phyloP scores from a whole-genome alignment of 1,140 invertebrate genomes.

The Metaphire vulgaris region DNA sequence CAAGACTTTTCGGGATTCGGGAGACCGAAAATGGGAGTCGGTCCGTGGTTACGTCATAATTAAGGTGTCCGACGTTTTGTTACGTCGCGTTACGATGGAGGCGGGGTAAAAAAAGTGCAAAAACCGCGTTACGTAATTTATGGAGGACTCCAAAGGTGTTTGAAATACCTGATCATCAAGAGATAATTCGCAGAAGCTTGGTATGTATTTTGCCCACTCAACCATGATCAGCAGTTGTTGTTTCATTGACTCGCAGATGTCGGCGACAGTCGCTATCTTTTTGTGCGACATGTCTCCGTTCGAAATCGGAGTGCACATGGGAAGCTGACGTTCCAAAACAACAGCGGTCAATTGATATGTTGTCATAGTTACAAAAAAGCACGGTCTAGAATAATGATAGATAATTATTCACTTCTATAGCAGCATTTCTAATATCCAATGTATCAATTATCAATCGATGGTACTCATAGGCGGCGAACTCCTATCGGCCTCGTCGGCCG shows the following conservation, averaged over 20 bases:
- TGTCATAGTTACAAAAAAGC: background rate
- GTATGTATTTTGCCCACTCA: constrained; percentile 98
- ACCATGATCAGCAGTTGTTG: constrained; percentile 91
- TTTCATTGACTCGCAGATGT: constrained; percentile 96
- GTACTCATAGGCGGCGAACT: too few species aligned
- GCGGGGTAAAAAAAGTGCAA: too few species aligned
- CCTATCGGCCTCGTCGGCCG: too few species aligned
- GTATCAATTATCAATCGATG: background rate
- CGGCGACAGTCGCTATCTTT: constrained; percentile 76
- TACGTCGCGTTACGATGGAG: too few species aligned
- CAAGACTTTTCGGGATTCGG: too few species aligned
- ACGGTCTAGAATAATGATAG: background rate
- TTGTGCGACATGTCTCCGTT: constrained; percentile 37
- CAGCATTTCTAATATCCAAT: background rate
- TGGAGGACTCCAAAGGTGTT: too few species aligned
- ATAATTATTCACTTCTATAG: too few species aligned
- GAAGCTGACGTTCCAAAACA: background rate
- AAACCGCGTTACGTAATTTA: too few species aligned
- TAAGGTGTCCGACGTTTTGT: too few species aligned
- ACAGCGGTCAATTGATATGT: background rate
- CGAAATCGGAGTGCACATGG: constrained; percentile 35
- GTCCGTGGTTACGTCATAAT: too few species aligned
- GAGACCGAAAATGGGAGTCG: too few species aligned
- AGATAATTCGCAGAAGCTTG: constrained; percentile 85
- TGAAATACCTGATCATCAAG: constrained; percentile 84